Percentiles rank a stretch among this genome's conserved stretches.
Conservation (phyloP, 2,797 vertebrate species). For the Xerus rutilus region DNA sequence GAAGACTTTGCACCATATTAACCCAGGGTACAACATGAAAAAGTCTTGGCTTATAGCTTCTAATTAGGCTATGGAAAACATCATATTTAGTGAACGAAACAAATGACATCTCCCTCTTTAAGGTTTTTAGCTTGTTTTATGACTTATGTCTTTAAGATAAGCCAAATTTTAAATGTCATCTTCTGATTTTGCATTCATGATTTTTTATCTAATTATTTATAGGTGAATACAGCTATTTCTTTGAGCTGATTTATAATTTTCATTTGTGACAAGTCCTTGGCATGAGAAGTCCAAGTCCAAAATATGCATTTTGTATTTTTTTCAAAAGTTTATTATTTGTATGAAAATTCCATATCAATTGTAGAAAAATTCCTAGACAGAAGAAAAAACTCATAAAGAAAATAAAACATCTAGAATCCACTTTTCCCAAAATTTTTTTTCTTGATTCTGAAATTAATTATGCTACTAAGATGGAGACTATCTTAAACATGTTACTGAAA, state of each 20-base stretch:
- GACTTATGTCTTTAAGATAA: constrained; percentile 1
- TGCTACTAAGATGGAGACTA: background rate
- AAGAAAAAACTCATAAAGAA: background rate
- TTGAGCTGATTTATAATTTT: constrained; percentile 17
- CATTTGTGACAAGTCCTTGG: background rate
- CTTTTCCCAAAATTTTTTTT: background rate
- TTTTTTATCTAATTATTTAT: constrained; percentile 5
- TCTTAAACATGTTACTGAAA: background rate
- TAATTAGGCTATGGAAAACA: background rate
- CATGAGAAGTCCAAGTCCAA: background rate
- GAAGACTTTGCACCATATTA: background rate
- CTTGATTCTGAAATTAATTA: constrained; percentile 37
- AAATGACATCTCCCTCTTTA: background rate
- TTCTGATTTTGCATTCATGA: constrained; percentile 46
- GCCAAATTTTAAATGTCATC: background rate
- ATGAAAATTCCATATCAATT: constrained; percentile 17
- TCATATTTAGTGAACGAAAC: background rate
- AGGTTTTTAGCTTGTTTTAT: background rate
- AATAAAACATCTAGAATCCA: background rate
- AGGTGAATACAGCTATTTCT: constrained; percentile 32
- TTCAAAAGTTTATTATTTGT: background rate
- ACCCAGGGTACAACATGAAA: background rate
- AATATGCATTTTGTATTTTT: background rate
- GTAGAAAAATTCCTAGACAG: background rate
- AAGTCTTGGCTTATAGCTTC: background rate